phyloP scores from a whole-genome alignment of 2,797 vertebrate genomes.

The Tympanoctomys barrerae region DNA sequence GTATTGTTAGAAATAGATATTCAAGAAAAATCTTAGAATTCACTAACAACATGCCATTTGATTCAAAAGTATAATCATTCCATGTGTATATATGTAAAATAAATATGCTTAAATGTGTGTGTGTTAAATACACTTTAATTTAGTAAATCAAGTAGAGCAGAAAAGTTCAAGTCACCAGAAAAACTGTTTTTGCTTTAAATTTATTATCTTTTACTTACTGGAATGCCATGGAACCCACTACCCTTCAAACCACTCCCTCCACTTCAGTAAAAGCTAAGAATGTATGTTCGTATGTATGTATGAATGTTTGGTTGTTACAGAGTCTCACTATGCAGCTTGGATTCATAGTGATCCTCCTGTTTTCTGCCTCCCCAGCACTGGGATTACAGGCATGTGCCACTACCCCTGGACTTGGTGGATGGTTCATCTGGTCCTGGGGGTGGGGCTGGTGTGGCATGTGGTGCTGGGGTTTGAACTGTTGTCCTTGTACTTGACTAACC shows the following conservation, averaged over 20 bases:
- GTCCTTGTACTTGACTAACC: too few species aligned
- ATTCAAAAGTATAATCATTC: not conserved
- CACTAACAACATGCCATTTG: not conserved
- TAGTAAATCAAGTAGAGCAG: conserved; percentile 70
- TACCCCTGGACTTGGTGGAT: too few species aligned
- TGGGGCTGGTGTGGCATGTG: too few species aligned
- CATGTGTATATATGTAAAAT: not conserved
- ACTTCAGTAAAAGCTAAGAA: not conserved
- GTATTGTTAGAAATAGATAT: not conserved
- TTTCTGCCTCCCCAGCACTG: too few species aligned
- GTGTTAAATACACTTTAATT: conserved; percentile 61
- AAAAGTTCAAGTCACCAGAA: conserved; percentile 61
- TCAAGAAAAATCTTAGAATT: not conserved
- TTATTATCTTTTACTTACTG: not conserved
- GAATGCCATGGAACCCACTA: rapidly evolving
- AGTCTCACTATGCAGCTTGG: too few species aligned
- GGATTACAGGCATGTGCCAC: too few species aligned
- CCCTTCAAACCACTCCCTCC: rapidly evolving
- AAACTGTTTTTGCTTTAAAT: conserved; percentile 72
- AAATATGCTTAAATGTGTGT: not conserved
- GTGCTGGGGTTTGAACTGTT: too few species aligned
- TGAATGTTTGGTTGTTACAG: too few species aligned
- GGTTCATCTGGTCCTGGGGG: too few species aligned
- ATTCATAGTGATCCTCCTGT: too few species aligned
- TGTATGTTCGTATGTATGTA: too few species aligned